These are phyloP conservation scores for Drosophila diplacantha DNA, from an alignment of 2,888 invertebrate genomes.

Conservation along the genomic window DNA sequence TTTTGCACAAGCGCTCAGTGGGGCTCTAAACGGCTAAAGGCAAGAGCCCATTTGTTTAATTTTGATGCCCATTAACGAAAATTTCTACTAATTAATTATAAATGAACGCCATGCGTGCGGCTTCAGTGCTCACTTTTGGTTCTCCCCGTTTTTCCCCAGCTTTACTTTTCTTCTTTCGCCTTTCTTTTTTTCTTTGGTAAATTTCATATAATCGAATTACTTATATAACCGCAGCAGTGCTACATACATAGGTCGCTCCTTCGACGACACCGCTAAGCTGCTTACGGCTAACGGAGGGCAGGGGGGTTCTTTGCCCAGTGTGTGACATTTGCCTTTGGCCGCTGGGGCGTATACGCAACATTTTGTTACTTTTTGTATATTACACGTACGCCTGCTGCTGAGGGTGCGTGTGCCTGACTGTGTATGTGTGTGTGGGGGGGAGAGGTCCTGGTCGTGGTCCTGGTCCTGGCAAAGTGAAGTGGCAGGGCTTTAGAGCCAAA, in stretches of 20 bases:
- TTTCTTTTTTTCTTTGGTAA: constrained; percentile 21
- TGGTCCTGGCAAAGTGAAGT: constrained; percentile 52
- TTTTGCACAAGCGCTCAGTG: background rate
- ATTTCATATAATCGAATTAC: constrained; percentile 67
- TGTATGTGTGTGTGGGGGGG: constrained; percentile 8
- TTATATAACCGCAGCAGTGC: constrained; percentile 56
- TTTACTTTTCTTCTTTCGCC: background rate
- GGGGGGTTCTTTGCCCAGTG: constrained; percentile 40
- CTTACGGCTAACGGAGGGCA: constrained; percentile 55
- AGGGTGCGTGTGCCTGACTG: constrained; percentile 26
- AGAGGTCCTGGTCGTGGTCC: constrained; percentile 1
- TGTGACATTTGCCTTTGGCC: constrained; percentile 65
- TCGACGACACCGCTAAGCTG: constrained; percentile 65
- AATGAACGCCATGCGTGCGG: constrained; percentile 49
- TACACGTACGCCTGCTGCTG: constrained; percentile 15
- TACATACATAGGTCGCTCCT: constrained; percentile 25
- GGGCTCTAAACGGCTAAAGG: constrained; percentile 24
- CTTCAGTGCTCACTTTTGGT: constrained; percentile 13
- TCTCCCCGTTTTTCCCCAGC: background rate
- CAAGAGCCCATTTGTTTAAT: constrained; percentile 47
- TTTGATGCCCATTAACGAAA: constrained; percentile 49
- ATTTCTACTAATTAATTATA: constrained; percentile 60
- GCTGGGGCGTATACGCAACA: constrained; percentile 58
- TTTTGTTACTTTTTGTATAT: constrained; percentile 56
- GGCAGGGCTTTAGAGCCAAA: constrained; percentile 66